Conservation (phyloP, 2,113 vertebrate species). For the Sebastes fasciatus region DNA sequence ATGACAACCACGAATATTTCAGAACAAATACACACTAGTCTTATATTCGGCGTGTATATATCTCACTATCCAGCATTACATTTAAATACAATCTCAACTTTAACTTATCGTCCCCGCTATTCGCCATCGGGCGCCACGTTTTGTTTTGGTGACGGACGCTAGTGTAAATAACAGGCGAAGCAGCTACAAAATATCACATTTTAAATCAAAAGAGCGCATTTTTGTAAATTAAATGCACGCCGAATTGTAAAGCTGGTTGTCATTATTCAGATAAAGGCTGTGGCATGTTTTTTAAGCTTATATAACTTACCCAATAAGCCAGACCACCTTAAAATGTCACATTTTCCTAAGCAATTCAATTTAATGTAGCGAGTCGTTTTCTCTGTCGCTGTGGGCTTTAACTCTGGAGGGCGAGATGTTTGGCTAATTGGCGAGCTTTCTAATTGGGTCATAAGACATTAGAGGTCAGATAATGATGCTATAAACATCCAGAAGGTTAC, state of each 20-base stretch:
- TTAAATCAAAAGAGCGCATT: not conserved
- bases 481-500: slow-evolving; percentile 11
- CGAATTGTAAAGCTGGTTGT: slow-evolving; percentile 33
- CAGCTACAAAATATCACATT: not conserved
- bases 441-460: slow-evolving; percentile 65
- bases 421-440: slow-evolving; percentile 64
- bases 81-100: slow-evolving; percentile 7
- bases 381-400: no score
- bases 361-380: not conserved
- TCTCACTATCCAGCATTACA: not conserved
- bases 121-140: slow-evolving; percentile 53
- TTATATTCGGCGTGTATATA: slow-evolving; percentile 27
- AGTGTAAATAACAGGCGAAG: slow-evolving; percentile 10
- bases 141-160: slow-evolving; percentile 63
- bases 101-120: not conserved
- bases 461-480: slow-evolving; percentile 12
- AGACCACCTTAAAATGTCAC: not conserved
- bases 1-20: fast-evolving
- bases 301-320: not conserved
- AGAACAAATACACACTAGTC: fast-evolving
- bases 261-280: fast-evolving
- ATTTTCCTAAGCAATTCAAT: slow-evolving; percentile 15
- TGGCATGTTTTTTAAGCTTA: fast-evolving
- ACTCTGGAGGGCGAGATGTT: slow-evolving; percentile 38
- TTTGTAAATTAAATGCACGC: not conserved